Evolutionary conservation across 2,888 invertebrate species (phyloP), one percentile per base, ranked within the genome.

Genomic region (Chalcis sispes): DNA sequence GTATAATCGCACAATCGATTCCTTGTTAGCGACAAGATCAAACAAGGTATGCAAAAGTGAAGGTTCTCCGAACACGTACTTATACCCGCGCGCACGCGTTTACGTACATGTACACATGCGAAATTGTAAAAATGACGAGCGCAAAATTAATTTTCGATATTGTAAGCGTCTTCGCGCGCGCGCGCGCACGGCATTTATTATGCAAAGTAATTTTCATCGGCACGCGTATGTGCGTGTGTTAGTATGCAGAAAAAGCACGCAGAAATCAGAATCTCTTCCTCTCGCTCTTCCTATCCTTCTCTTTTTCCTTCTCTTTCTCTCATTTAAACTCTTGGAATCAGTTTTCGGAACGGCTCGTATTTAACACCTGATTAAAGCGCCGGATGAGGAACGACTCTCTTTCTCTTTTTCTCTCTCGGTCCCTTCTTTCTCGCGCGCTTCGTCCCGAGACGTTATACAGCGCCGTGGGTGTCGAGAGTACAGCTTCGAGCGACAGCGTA

Each of bases 401-500:
- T 73, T 77, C 76, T 71, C 77, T 75, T 76, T 78, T 77, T 79
- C 75, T 3, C 25, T 48, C 48, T 13, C 1, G 25, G 32, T 29
- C 40, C 29, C 65, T 72, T 72, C 56, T 32, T 42, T 2, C 13
- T 42, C 72, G 46, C 4, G 7, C 8, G 13, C 46, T 78, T 65
- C 54, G 29, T 66, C 73, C 72, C 75, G 83, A 36, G 4, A 36
- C 42, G 7, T 15, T 42, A 64, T 32, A 18, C 58, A 69, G 4
- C 72, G 42, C 76, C 76, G 79, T 78, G 82, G 82, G 79, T 79
- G 81, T 40, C 75, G n/a, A 48, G n/a, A n/a, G n/a, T n/a, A n/a
- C n/a, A n/a, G 85, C 86, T 83, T 71, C 82, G 82, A 85, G 88
- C 87, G 88, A 87, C 87, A 86, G 86, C 84, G 86, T 88, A 87